Conservation (phyloP, 2,113 vertebrate genomes). For the Prionailurus bengalensis region DNA sequence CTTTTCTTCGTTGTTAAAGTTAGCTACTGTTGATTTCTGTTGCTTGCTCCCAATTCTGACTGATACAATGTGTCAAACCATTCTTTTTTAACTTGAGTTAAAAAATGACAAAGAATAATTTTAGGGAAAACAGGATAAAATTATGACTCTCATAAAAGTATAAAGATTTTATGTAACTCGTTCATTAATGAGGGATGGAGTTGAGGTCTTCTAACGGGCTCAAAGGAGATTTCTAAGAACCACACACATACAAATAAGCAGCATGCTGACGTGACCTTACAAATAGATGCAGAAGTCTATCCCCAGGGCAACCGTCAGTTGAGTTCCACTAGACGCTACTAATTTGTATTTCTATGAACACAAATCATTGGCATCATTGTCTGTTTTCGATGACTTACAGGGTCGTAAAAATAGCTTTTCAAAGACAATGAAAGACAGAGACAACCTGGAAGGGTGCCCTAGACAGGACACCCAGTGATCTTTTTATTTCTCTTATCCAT, state of each 20-base stretch:
- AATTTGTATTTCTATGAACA: background rate
- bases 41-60: background rate
- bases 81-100: background rate
- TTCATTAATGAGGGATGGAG: background rate
- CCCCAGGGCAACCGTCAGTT: background rate
- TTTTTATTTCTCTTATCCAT: background rate
- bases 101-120: background rate
- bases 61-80: background rate
- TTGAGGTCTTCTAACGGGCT: background rate
- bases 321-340: background rate
- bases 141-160: slow-evolving; percentile 18
- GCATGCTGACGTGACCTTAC: background rate
- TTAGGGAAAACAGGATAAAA: background rate
- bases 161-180: slow-evolving; percentile 23
- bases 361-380: background rate
- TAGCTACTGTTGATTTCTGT: background rate
- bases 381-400: background rate
- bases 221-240: slow-evolving; percentile 38
- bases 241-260: background rate
- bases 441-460: background rate
- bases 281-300: background rate
- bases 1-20: background rate
- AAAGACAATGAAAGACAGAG: background rate
- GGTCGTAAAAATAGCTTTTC: background rate
- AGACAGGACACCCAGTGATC: background rate